These are phyloP conservation scores for Cetonia aurata DNA, from an alignment of 2,888 invertebrate genomes.

Conservation along the genomic window DNA sequence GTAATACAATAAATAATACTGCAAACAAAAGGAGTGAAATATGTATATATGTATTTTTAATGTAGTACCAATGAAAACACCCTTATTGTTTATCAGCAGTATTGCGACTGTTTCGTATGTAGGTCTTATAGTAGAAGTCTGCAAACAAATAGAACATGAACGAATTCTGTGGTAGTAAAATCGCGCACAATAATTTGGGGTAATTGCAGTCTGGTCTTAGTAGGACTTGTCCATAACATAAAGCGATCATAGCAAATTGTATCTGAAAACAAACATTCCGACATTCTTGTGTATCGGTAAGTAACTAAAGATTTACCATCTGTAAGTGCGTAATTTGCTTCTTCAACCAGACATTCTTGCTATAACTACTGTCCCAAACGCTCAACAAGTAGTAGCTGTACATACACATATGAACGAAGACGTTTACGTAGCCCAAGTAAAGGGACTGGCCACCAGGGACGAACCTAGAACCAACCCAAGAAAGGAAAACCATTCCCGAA, in stretches of 20 bases:
- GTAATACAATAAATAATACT: too few relatives aligned
- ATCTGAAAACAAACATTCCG: conserved; percentile 42
- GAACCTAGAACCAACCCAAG: conserved; percentile 75
- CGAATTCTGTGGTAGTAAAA: conserved; percentile 75
- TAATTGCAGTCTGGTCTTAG: conserved; percentile 68
- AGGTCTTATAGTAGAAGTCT: conserved; percentile 77
- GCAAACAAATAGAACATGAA: conserved; percentile 76
- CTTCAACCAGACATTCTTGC: conserved; percentile 81
- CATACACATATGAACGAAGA: conserved; percentile 84
- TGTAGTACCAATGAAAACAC: not conserved
- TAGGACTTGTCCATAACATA: conserved; percentile 44
- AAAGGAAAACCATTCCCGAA: conserved; percentile 79
- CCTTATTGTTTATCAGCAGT: too few relatives aligned
- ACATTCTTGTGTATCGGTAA: not conserved
- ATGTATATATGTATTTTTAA: not conserved
- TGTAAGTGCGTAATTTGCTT: conserved; percentile 88
- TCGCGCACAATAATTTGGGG: conserved; percentile 70
- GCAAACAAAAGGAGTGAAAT: too few relatives aligned
- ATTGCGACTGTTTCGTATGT: conserved; percentile 61
- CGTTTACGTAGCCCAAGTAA: conserved; percentile 77
- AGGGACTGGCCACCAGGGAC: conserved; percentile 77
- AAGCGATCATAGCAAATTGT: conserved; percentile 45
- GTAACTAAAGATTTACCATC: conserved; percentile 69
- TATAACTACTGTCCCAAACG: conserved; percentile 77
- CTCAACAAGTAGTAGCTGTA: conserved; percentile 85